Conservation (phyloP, 1,140 invertebrate genomes). For the Venturia canescens region DNA sequence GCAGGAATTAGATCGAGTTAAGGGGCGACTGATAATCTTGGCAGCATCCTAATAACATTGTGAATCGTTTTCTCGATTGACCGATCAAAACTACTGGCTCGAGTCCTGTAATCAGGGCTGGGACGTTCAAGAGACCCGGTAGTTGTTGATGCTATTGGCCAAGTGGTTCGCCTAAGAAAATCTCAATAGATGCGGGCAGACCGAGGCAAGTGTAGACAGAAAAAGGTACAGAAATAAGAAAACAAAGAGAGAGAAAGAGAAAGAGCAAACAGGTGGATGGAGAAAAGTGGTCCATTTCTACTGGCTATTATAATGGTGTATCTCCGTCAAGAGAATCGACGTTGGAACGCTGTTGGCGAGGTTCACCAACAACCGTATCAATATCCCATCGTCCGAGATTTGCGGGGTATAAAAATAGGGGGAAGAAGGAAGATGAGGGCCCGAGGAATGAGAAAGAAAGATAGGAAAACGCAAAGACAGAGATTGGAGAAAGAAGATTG, state of each 20-base stretch:
- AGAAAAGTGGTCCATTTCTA: conserved; percentile 43
- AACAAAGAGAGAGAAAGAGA: neutral
- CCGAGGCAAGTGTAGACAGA: no score
- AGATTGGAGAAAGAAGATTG: no score
- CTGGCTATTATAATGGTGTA: conserved; percentile 36
- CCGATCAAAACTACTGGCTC: conserved; percentile 15
- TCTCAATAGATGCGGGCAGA: no score
- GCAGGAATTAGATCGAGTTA: conserved; percentile 19
- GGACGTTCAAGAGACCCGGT: conserved; percentile 31
- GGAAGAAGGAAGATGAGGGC: neutral
- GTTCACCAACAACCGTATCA: conserved; percentile 40
- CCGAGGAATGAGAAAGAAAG: neutral
- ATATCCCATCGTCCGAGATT: conserved; percentile 19
- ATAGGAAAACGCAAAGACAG: neutral
- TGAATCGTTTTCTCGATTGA: conserved; percentile 31
- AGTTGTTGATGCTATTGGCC: conserved; percentile 27
- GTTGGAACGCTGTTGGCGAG: neutral
- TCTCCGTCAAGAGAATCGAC: neutral
- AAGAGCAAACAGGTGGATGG: conserved; percentile 39
- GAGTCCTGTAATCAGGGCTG: conserved; percentile 23
- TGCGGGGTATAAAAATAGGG: neutral
- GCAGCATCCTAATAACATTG: conserved; percentile 4
- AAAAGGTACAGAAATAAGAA: no score
- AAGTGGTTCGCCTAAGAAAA: conserved; percentile 5
- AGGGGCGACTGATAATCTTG: conserved; percentile 7